Percentiles rank a stretch among this genome's conserved stretches.
phyloP scores from a whole-genome alignment of 1,140 invertebrate species.

The Drosophila ogumai region DNA sequence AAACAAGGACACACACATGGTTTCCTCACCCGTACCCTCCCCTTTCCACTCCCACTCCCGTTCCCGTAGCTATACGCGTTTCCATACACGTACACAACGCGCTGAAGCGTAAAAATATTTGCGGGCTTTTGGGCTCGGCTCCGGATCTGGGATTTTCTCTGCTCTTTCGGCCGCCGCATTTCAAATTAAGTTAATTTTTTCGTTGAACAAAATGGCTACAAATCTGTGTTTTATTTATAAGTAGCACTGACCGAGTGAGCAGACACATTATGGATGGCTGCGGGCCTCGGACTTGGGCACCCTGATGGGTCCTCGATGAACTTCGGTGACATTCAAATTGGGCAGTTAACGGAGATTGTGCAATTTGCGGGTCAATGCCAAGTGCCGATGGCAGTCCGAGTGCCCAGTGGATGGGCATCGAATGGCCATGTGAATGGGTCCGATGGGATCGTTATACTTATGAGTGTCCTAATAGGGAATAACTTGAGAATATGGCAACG shows the following conservation, averaged over 20 bases:
- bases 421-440: slow-evolving; percentile 42
- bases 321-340: slow-evolving; percentile 61
- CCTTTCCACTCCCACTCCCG: neutral
- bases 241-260: slow-evolving; percentile 40
- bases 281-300: slow-evolving; percentile 1
- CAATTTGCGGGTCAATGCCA: slow-evolving; percentile 63
- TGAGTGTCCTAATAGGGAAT: slow-evolving; percentile 23
- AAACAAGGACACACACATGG: slow-evolving; percentile 16
- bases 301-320: slow-evolving; percentile 45
- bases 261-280: slow-evolving; percentile 51
- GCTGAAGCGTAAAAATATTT: slow-evolving; percentile 71
- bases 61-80: slow-evolving; percentile 12
- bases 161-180: slow-evolving; percentile 35
- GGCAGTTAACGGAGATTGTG: slow-evolving; percentile 61
- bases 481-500: slow-evolving; percentile 18
- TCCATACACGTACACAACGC: slow-evolving; percentile 26
- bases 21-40: slow-evolving; percentile 2
- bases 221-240: slow-evolving; percentile 76
- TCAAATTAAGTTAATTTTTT: slow-evolving; percentile 63
- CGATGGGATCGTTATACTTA: slow-evolving; percentile 27
- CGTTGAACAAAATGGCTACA: slow-evolving; percentile 51
- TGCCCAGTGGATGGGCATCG: slow-evolving; percentile 27
- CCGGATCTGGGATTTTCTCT: slow-evolving; percentile 23
- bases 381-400: slow-evolving; percentile 36
- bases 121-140: slow-evolving; percentile 52